phyloP scores from a whole-genome alignment of 2,888 invertebrate species.

The Eupsilia transversa region DNA sequence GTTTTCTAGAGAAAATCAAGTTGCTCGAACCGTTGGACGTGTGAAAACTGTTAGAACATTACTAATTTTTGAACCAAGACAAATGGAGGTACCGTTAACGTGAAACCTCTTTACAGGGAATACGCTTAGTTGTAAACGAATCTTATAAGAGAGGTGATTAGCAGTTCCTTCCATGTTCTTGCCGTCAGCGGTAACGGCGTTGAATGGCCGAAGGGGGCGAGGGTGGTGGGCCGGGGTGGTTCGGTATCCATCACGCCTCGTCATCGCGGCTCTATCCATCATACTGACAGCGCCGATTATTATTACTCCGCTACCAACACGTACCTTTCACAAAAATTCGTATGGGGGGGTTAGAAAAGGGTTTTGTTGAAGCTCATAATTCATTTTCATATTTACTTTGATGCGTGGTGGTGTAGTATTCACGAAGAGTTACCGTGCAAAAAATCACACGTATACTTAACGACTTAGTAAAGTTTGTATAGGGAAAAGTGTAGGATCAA shows the following conservation, averaged over 20 bases:
- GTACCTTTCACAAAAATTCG: conserved; percentile 77
- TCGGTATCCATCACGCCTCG: conserved; percentile 78
- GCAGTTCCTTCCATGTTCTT: conserved; percentile 59
- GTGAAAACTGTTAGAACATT: conserved; percentile 49
- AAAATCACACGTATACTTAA: conserved; percentile 26
- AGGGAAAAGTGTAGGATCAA: conserved; percentile 15
- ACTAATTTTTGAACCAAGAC: conserved; percentile 45
- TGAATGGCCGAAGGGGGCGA: conserved; percentile 68
- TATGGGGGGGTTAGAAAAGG: conserved; percentile 72
- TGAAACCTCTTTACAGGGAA: conserved; percentile 26
- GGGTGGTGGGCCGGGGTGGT: conserved; percentile 61
- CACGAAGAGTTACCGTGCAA: conserved; percentile 20
- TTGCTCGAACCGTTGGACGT: conserved; percentile 68
- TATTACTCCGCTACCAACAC: conserved; percentile 78
- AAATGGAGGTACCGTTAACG: conserved; percentile 38
- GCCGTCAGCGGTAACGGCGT: conserved; percentile 66
- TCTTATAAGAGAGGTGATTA: conserved; percentile 68
- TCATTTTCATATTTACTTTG: conserved; percentile 63
- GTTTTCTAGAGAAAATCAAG: conserved; percentile 66
- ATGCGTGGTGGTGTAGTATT: conserved; percentile 41
- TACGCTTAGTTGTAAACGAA: conserved; percentile 47
- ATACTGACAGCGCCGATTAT: conserved; percentile 85
- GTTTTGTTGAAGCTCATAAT: conserved; percentile 70
- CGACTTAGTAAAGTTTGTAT: conserved; percentile 5
- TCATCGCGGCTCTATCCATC: conserved; percentile 86